Evolutionary conservation across 1,140 invertebrate genomes (phyloP).

Genomic region (Eriocheir sinensis): DNA sequence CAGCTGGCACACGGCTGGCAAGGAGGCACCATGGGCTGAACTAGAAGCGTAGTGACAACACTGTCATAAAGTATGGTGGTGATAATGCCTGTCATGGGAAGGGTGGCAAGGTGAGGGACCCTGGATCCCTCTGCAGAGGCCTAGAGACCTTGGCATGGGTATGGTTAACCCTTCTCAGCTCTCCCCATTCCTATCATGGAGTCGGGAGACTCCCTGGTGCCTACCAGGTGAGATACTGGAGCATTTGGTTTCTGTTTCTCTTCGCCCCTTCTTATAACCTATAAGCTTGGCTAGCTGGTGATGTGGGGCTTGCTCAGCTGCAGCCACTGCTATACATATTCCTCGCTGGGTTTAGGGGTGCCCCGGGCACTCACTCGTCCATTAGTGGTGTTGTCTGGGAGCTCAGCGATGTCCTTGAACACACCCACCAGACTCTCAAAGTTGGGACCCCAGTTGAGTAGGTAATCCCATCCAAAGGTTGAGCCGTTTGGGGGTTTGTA

Average conservation of each 20-base stretch:
- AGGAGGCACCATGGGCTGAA: conserved; percentile 56
- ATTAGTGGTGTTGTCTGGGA: conserved; percentile 87
- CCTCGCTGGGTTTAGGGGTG: conserved; percentile 80
- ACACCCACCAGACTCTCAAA: conserved; percentile 97
- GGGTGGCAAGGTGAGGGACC: background rate
- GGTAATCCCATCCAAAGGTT: conserved; percentile 94
- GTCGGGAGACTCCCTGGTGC: background rate
- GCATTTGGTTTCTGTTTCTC: background rate
- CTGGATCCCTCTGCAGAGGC: background rate
- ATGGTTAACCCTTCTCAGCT: background rate
- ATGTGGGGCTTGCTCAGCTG: conserved; percentile 68
- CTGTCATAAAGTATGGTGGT: conserved; percentile 49
- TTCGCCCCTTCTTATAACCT: conserved; percentile 62
- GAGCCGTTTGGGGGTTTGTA: conserved; percentile 90
- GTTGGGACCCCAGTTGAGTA: conserved; percentile 97
- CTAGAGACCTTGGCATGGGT: conserved; percentile 23
- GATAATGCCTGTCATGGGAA: conserved; percentile 58
- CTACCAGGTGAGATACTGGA: background rate
- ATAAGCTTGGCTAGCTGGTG: conserved; percentile 72
- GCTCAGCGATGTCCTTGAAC: conserved; percentile 97
- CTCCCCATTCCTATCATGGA: background rate
- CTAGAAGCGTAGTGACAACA: conserved; percentile 70
- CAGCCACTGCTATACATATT: conserved; percentile 80
- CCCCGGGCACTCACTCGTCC: conserved; percentile 78
- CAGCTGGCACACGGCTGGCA: conserved; percentile 32